phyloP scores from a whole-genome alignment of 1,140 invertebrate genomes.

The Bombus consobrinus region DNA sequence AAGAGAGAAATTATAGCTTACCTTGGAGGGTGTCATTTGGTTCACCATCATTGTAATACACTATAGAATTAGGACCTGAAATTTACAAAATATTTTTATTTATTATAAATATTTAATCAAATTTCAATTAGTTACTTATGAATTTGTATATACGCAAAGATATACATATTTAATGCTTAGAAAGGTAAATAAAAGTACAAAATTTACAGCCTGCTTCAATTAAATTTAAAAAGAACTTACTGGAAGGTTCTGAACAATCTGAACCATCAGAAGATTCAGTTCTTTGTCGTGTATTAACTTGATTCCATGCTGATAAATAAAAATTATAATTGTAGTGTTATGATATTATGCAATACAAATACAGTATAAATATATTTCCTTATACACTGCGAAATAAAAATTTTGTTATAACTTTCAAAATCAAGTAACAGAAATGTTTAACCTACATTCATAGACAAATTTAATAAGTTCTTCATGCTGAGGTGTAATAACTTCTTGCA shows the following conservation, averaged over 20 bases:
- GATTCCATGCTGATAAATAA: constrained; percentile 76
- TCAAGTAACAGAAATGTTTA: constrained; percentile 11
- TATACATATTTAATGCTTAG: neutral
- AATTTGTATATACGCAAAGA: neutral
- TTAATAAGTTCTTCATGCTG: constrained; percentile 90
- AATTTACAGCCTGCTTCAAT: neutral
- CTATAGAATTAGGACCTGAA: constrained; percentile 78
- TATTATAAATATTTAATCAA: constrained; percentile 19
- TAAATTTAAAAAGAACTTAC: constrained; percentile 55
- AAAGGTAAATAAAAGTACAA: neutral
- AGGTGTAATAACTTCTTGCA: constrained; percentile 87
- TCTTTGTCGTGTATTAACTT: constrained; percentile 72
- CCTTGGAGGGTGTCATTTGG: constrained; percentile 86
- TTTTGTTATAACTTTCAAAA: neutral
- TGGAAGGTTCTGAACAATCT: constrained; percentile 70
- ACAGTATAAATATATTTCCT: neutral
- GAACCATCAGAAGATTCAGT: constrained; percentile 71
- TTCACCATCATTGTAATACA: constrained; percentile 89
- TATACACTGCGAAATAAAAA: neutral
- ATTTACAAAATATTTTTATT: constrained; percentile 40
- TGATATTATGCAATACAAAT: constrained; percentile 4
- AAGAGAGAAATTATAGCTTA: constrained; percentile 55
- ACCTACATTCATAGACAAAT: constrained; percentile 89
- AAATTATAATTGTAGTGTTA: constrained; percentile 26
- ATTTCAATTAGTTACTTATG: neutral